Conservation (phyloP, 2,888 invertebrate species). For the Cheilosia variabilis region DNA sequence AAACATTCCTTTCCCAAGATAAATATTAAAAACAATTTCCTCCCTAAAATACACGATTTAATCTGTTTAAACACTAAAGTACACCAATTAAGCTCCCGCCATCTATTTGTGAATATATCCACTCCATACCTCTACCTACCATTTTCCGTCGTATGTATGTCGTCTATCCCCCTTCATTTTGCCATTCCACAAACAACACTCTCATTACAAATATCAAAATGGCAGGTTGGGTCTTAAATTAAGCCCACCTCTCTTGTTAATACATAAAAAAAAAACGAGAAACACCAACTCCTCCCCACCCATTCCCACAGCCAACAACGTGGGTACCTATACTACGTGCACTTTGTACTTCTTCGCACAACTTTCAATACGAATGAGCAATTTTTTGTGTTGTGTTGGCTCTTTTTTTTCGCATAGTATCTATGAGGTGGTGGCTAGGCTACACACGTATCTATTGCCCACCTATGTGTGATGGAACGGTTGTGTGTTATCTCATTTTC, state of each 20-base stretch:
- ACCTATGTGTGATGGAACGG: conserved; percentile 74
- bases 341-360: conserved; percentile 73
- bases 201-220: conserved; percentile 76
- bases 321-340: conserved; percentile 39
- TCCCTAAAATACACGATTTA: conserved; percentile 71
- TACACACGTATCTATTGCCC: conserved; percentile 63
- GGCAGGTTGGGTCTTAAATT: conserved; percentile 80
- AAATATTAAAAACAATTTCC: conserved; percentile 73
- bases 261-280: conserved; percentile 61
- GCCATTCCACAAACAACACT: conserved; percentile 71
- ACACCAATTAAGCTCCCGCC: conserved; percentile 75
- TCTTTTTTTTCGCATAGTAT: conserved; percentile 49
- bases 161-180: conserved; percentile 72
- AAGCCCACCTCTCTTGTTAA: conserved; percentile 78
- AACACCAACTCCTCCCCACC: conserved; percentile 76
- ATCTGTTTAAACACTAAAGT: conserved; percentile 75
- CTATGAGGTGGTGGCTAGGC: conserved; percentile 72
- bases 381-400: neutral
- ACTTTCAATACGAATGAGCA: conserved; percentile 58
- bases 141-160: conserved; percentile 10
- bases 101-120: conserved; percentile 74
- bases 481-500: conserved; percentile 74
- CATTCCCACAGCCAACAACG: conserved; percentile 55
- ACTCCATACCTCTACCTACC: conserved; percentile 46
- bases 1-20: conserved; percentile 56